Evolutionary conservation across 2,888 invertebrate species (phyloP).

Genomic region (Amblyjoppa proteus): DNA sequence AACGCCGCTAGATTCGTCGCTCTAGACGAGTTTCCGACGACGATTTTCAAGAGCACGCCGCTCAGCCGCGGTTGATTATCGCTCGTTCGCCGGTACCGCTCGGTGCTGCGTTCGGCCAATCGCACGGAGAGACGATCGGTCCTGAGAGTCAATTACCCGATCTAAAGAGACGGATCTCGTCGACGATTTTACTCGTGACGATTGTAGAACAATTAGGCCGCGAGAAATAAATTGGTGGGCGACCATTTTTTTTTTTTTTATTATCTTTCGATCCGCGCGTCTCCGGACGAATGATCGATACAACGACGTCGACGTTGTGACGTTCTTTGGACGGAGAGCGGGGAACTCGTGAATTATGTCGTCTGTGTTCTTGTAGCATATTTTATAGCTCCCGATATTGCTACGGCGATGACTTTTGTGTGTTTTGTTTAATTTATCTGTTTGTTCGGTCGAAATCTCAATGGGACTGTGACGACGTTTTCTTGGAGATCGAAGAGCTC

Average conservation of each 20-base stretch:
- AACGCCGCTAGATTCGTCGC: neutral
- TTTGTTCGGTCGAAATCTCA: neutral
- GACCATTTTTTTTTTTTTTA: neutral
- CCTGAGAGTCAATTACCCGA: slow-evolving; percentile 20
- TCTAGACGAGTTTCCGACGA: neutral
- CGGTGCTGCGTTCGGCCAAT: neutral
- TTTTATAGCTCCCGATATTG: neutral
- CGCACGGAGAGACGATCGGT: slow-evolving; percentile 10
- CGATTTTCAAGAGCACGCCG: neutral
- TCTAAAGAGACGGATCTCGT: slow-evolving; percentile 16
- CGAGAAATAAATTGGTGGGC: neutral
- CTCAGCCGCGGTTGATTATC: neutral
- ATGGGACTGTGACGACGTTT: neutral
- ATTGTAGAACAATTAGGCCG: neutral
- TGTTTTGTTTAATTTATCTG: neutral
- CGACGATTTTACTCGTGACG: neutral
- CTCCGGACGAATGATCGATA: neutral
- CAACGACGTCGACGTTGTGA: neutral
- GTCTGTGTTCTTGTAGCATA: neutral
- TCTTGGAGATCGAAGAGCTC: neutral
- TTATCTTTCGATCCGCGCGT: neutral
- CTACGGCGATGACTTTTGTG: neutral
- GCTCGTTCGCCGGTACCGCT: slow-evolving; percentile 19
- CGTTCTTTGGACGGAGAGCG: neutral
- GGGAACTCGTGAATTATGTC: neutral